Conservation (phyloP, 2,797 vertebrate genomes). For the Galagoides demidoff region DNA sequence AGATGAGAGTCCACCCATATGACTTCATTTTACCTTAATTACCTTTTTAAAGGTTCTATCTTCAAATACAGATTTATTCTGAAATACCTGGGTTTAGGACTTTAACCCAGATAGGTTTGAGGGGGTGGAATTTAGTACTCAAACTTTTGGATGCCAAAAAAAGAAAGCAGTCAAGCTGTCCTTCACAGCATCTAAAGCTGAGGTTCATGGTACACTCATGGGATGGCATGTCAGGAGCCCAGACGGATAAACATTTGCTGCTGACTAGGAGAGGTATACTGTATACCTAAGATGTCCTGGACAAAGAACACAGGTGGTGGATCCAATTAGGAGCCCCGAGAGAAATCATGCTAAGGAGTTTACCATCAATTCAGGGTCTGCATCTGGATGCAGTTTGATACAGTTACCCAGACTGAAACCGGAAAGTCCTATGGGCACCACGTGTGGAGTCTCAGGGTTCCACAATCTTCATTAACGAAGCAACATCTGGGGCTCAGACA, state of each 20-base stretch:
- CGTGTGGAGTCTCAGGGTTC: not conserved
- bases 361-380: not conserved
- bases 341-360: constrained; percentile 1
- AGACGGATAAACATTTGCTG: not conserved
- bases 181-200: not conserved
- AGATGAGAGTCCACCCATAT: not conserved
- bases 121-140: not conserved
- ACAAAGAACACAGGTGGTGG: too few species aligned
- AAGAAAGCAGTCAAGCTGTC: not conserved
- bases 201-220: not conserved
- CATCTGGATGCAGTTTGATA: not conserved
- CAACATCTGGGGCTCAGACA: not conserved
- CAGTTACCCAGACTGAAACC: not conserved
- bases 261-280: not conserved
- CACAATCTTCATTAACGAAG: not conserved
- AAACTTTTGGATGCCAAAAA: not conserved
- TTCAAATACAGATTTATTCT: constrained; percentile 18
- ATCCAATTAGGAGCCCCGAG: not conserved
- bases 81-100: not conserved
- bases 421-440: not conserved
- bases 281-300: not conserved
- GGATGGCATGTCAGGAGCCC: not conserved
- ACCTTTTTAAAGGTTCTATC: not conserved
- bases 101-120: not conserved
- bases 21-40: not conserved